phyloP scores from a whole-genome alignment of 2,113 vertebrate genomes.

The Pituophis catenifer region DNA sequence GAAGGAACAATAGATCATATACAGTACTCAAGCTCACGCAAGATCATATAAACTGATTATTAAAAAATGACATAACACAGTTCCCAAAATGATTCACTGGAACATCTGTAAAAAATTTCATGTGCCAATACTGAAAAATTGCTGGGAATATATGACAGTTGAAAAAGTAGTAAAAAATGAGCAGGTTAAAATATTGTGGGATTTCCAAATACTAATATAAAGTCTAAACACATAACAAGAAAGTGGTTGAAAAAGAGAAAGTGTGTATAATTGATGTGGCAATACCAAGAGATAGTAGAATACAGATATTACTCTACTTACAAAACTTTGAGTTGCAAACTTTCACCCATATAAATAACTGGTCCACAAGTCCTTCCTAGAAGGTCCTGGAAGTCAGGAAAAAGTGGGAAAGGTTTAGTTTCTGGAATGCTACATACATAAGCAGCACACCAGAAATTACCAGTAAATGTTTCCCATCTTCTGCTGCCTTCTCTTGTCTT shows the following conservation, averaged over 20 bases:
- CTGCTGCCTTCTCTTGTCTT: neutral
- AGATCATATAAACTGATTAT: neutral
- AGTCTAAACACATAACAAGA: neutral
- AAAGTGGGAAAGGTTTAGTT: neutral
- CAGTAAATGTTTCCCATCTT: neutral
- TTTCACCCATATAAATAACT: neutral
- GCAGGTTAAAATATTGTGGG: neutral
- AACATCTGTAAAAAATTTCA: neutral
- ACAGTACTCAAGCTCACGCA: neutral
- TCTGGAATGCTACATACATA: neutral
- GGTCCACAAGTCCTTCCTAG: neutral
- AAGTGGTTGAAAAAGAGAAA: neutral
- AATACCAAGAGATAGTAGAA: neutral
- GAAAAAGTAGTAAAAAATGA: neutral
- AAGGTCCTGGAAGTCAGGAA: neutral
- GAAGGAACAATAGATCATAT: neutral
- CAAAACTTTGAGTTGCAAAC: neutral
- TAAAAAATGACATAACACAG: neutral
- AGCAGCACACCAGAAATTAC: neutral
- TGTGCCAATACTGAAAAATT: neutral
- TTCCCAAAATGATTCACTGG: neutral
- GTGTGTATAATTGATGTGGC: neutral
- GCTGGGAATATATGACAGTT: neutral
- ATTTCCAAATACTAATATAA: neutral
- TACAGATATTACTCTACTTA: neutral